Evolutionary conservation across 2,113 vertebrate genomes (phyloP).

Genomic region (Cyrtonyx montezumae): DNA sequence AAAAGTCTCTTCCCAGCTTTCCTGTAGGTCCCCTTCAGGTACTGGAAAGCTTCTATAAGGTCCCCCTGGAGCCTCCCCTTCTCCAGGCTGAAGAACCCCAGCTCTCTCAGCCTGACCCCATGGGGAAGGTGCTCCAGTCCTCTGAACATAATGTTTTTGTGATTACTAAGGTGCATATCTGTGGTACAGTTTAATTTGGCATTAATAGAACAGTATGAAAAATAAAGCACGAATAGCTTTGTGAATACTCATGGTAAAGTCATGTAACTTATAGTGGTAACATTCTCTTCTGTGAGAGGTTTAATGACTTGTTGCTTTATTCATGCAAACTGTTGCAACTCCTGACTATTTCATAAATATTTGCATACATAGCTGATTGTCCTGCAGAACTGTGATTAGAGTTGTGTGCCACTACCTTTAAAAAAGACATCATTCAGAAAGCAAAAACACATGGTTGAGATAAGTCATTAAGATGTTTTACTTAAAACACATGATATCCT

Average conservation of each 20-base stretch:
- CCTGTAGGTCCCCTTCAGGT: no score
- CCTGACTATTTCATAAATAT: neutral
- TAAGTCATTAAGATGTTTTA: neutral
- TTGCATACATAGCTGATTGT: neutral
- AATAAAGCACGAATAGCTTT: neutral
- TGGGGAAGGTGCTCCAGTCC: no score
- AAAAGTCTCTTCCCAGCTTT: no score
- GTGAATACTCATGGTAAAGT: constrained; percentile 23
- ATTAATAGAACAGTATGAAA: neutral
- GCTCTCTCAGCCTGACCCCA: no score
- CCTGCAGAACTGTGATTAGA: neutral
- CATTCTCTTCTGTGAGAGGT: neutral
- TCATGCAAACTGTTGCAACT: neutral
- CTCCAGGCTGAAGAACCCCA: no score
- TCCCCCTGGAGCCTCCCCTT: no score
- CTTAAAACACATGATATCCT: neutral
- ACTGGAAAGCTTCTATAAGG: no score
- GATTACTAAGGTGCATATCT: neutral
- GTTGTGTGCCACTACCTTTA: neutral
- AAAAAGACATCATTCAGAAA: neutral
- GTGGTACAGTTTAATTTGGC: neutral
- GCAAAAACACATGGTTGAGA: neutral
- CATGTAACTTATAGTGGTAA: neutral
- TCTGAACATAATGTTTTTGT: neutral
- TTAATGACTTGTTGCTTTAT: constrained; percentile 5